These are phyloP conservation scores for Hesperia comma DNA, from an alignment of 2,888 invertebrate species.

Conservation along the genomic window DNA sequence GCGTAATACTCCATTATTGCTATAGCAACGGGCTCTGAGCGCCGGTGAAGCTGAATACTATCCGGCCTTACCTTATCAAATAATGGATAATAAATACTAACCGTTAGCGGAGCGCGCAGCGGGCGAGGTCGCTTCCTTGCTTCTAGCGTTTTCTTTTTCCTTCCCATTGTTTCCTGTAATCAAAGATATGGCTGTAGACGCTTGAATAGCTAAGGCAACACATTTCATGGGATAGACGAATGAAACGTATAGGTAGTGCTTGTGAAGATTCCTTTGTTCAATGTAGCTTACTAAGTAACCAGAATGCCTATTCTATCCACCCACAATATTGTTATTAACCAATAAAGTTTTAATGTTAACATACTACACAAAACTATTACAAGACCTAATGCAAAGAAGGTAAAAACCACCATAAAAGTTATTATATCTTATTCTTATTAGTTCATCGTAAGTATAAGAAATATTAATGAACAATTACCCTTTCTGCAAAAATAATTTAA, in stretches of 20 bases:
- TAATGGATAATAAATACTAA: slow-evolving; percentile 58
- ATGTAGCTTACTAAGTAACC: too few species aligned
- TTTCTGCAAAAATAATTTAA: too few species aligned
- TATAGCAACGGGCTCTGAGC: slow-evolving; percentile 54
- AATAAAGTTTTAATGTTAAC: too few species aligned
- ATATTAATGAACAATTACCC: too few species aligned
- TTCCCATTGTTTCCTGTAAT: slow-evolving; percentile 89
- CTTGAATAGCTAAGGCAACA: neutral
- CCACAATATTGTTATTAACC: too few species aligned
- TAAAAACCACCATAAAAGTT: too few species aligned
- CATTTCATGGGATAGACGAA: neutral
- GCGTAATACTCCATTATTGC: slow-evolving; percentile 61
- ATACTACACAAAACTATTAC: too few species aligned
- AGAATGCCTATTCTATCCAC: too few species aligned
- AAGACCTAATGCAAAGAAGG: too few species aligned
- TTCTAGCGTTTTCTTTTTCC: slow-evolving; percentile 86
- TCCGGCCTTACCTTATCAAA: neutral
- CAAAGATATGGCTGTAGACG: slow-evolving; percentile 49
- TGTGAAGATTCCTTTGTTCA: too few species aligned
- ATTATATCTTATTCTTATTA: too few species aligned
- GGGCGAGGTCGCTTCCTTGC: slow-evolving; percentile 88
- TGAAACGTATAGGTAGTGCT: slow-evolving; percentile 39
- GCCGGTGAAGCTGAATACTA: slow-evolving; percentile 1
- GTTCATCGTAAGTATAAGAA: too few species aligned
- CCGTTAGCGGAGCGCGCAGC: slow-evolving; percentile 87